phyloP scores from a whole-genome alignment of 2,113 vertebrate species.

The Heterotilapia buettikoferi region DNA sequence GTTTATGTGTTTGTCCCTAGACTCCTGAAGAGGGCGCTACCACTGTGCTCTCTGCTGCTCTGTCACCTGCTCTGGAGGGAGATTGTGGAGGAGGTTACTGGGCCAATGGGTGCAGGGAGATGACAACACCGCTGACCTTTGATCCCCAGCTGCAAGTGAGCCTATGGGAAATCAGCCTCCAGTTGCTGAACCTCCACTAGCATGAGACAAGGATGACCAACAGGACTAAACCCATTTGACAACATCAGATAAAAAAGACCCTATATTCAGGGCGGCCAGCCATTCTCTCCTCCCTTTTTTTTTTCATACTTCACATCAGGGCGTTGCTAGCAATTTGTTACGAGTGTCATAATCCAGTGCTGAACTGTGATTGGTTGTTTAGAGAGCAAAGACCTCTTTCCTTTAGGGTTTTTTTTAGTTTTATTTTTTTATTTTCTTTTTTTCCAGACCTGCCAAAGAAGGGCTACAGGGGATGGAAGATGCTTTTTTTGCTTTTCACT shows the following conservation, averaged over 20 bases:
- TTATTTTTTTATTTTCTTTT: rapidly evolving
- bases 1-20: slow-evolving; percentile 21
- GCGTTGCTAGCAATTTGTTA: neutral
- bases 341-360: slow-evolving; percentile 6
- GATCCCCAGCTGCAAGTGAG: slow-evolving; percentile 47
- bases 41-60: slow-evolving; percentile 41
- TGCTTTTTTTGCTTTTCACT: slow-evolving; percentile 16
- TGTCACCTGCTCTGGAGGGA: slow-evolving; percentile 56
- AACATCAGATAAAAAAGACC: slow-evolving; percentile 1
- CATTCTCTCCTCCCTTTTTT: neutral
- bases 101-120: slow-evolving; percentile 43
- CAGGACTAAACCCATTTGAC: slow-evolving; percentile 7
- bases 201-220: neutral
- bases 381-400: neutral
- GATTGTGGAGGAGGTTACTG: slow-evolving; percentile 54
- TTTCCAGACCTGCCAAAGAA: slow-evolving; percentile 38
- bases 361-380: slow-evolving; percentile 30
- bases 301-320: slow-evolving; percentile 2
- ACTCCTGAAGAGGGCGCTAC: slow-evolving; percentile 58
- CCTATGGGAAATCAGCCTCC: slow-evolving; percentile 60
- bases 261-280: neutral
- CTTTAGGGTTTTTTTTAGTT: neutral
- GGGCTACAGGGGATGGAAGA: slow-evolving; percentile 31
- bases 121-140: slow-evolving; percentile 35
- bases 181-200: slow-evolving; percentile 46